Evolutionary conservation across 2,113 vertebrate genomes (phyloP).

Genomic region (Pseudolaguvia tuberculata): DNA sequence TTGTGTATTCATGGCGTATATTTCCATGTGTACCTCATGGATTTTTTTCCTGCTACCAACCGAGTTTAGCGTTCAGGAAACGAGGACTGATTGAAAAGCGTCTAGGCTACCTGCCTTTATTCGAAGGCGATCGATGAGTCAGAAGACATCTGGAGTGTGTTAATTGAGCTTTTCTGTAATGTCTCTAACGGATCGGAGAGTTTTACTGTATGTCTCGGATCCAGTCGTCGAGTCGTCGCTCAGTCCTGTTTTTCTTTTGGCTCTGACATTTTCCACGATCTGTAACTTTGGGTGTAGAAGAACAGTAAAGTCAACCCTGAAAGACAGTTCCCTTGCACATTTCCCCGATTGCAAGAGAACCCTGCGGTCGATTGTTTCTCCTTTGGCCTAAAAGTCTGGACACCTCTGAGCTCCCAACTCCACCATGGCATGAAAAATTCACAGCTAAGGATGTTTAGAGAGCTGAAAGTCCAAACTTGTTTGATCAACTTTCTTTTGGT

Average conservation of each 20-base stretch:
- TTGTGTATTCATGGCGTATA: conserved; percentile 54
- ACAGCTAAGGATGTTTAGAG: conserved; percentile 17
- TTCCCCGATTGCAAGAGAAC: conserved; percentile 6
- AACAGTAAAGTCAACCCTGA: conserved; percentile 31
- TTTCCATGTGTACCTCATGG: conserved; percentile 47
- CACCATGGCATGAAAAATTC: conserved; percentile 24
- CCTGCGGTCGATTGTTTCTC: conserved; percentile 2
- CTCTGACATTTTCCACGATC: neutral
- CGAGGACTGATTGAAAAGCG: conserved; percentile 66
- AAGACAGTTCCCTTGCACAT: neutral
- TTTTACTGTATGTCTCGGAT: conserved; percentile 65
- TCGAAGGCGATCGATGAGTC: conserved; percentile 69
- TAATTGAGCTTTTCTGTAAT: conserved; percentile 71
- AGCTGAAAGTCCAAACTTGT: conserved; percentile 20
- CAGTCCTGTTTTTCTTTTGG: conserved; percentile 7
- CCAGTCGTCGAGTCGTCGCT: conserved; percentile 38
- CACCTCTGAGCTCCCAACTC: neutral
- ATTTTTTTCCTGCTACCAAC: conserved; percentile 46
- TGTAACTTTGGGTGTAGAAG: neutral
- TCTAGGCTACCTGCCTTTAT: conserved; percentile 70
- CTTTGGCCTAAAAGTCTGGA: conserved; percentile 1
- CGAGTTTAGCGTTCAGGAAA: conserved; percentile 46
- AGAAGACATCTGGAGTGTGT: conserved; percentile 64
- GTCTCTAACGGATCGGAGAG: conserved; percentile 65
- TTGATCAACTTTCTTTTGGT: neutral